A percentile compares a stretch with the other conserved stretches of the same genome.
Conservation (phyloP, 2,113 vertebrate species). For the Raphicerus campestris region DNA sequence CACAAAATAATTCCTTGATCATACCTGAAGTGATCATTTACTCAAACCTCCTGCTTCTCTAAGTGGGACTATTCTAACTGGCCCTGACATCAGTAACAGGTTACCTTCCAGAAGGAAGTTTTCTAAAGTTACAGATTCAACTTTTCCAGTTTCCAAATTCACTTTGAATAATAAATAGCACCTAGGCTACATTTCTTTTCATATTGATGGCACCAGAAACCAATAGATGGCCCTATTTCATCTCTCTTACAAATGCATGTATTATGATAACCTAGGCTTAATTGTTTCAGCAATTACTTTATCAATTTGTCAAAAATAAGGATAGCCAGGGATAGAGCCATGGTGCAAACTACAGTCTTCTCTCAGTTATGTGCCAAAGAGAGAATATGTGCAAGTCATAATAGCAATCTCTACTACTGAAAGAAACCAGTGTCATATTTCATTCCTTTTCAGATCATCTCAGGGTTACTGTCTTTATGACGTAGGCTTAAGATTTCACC, state of each 20-base stretch:
- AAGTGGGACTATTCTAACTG: neutral
- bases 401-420: neutral
- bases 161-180: slow-evolving; percentile 29
- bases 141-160: neutral
- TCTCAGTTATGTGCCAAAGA: neutral
- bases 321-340: neutral
- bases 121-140: slow-evolving; percentile 26
- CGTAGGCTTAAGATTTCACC: slow-evolving; percentile 1
- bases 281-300: neutral
- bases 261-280: neutral
- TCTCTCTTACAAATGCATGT: neutral
- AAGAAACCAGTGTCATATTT: slow-evolving; percentile 21
- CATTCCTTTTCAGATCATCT: slow-evolving; percentile 21
- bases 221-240: neutral
- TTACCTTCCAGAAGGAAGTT: neutral
- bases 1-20: neutral
- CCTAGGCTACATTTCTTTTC: neutral
- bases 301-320: slow-evolving; percentile 24
- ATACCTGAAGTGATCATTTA: slow-evolving; percentile 8
- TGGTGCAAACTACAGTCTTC: neutral
- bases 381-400: neutral
- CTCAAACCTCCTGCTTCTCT: slow-evolving; percentile 23
- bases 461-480: neutral
- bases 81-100: neutral
- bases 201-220: neutral